A percentile compares a stretch with the other conserved stretches of the same genome.
phyloP scores from a whole-genome alignment of 2,797 vertebrate species.

The Chelonia mydas region DNA sequence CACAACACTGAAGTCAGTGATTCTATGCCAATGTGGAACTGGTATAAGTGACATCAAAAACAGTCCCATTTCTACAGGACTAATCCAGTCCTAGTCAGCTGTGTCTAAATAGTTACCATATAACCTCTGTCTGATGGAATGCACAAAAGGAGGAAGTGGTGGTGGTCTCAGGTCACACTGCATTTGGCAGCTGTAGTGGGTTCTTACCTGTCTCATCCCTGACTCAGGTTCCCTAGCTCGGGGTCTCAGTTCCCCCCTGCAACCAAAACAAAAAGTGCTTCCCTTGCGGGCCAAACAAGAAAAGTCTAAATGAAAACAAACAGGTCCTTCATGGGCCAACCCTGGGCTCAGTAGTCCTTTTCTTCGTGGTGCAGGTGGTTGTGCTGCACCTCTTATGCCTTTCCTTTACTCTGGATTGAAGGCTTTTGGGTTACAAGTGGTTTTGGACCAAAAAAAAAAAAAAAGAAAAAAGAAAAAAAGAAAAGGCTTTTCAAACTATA shows the following conservation, averaged over 20 bases:
- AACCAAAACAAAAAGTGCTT: background rate
- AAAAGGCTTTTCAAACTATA: background rate
- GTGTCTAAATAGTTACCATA: slow-evolving; percentile 39
- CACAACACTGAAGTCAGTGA: background rate
- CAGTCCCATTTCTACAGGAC: background rate
- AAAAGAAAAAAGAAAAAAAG: no score
- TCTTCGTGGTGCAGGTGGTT: background rate
- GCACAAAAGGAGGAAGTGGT: slow-evolving; percentile 26
- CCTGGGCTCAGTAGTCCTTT: background rate
- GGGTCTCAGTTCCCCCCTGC: background rate
- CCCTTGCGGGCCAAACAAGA: background rate
- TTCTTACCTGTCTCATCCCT: background rate
- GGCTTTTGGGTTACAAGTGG: background rate
- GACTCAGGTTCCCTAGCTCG: background rate
- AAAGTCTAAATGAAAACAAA: background rate
- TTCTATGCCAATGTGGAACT: background rate
- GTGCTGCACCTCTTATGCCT: background rate
- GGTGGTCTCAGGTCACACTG: slow-evolving; percentile 45
- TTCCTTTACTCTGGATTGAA: background rate
- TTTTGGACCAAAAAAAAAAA: no score
- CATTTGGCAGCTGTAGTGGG: background rate
- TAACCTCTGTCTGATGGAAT: slow-evolving; percentile 38
- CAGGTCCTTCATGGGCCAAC: background rate
- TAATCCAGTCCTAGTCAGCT: background rate
- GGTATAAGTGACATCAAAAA: slow-evolving; percentile 42